Evolutionary conservation across 1,140 invertebrate genomes (phyloP), one percentile per base, ranked within the genome.

Genomic region (Zaprionus lachaisei): DNA sequence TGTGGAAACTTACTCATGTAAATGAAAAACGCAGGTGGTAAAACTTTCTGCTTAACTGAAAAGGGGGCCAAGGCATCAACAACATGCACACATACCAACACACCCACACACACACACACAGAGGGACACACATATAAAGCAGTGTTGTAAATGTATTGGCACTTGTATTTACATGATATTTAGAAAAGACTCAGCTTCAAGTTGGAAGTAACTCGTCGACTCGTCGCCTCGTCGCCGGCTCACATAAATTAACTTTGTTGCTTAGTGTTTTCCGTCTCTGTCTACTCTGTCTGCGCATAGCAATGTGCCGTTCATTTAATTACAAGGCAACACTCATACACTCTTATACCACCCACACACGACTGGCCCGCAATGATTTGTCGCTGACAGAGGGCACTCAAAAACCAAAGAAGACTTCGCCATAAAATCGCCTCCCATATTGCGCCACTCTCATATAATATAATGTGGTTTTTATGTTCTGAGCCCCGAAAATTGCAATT

Each of bases 1-100:
- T 89, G 79, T 90, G 66, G 54, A 84, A 90, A 89, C 79, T 89
- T 89, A 89, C 85, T 90, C 79, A 90, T 89, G 81, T 81, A 90
- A 90, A 90, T 89, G 81, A 89, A 89, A 79, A 84, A 73, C 74
- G 70, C 83, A 87, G 83, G 80, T 87, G 83, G 81, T 66, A 72
- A 83, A 89, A 81, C 65, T 86, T 89, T 87, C 72, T 72, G 70
- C 70, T 67, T 71, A 62, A 77, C 74, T 60, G 61, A 73, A 77
- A 65, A 70, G 58, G 57, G 62, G 74, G 69, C 70, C 70, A 72
- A 75, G 66, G 51, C 60, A 58, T 44, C 67, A 68, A 56, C 55
- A 61, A 61, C n/a, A 37, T 31, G 31, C 56, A 67, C 49, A 57
- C 41, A 66, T 20, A 55, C 26, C 5, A 5, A 26, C 58, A 54